phyloP scores from a whole-genome alignment of 2,888 invertebrate species.

The Mylabris sibirica region DNA sequence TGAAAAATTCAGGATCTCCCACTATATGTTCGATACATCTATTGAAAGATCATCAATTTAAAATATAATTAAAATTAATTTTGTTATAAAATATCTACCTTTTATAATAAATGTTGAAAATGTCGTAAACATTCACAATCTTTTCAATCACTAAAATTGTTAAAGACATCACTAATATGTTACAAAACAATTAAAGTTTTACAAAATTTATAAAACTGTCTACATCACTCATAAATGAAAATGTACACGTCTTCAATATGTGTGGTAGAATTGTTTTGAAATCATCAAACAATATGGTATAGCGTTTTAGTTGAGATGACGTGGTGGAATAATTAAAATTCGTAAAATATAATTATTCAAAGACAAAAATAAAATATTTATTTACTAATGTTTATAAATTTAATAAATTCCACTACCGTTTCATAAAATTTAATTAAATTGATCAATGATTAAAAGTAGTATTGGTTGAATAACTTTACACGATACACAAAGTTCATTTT shows the following conservation, averaged over 20 bases:
- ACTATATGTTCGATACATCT: conserved; percentile 18
- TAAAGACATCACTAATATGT: conserved; percentile 12
- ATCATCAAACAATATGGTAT: neutral
- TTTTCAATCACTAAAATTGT: conserved; percentile 16
- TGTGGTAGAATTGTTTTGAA: neutral
- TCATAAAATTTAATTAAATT: neutral
- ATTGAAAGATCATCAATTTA: neutral
- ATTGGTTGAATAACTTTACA: conserved; percentile 4
- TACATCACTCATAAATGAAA: neutral
- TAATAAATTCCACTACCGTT: too few species aligned
- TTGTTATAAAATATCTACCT: conserved; percentile 1
- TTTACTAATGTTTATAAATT: too few species aligned
- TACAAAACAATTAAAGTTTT: neutral
- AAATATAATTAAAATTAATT: neutral
- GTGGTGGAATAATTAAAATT: conserved; percentile 23
- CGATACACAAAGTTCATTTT: too few species aligned
- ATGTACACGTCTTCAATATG: neutral
- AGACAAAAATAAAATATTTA: too few species aligned
- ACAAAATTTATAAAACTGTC: neutral
- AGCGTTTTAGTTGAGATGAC: neutral
- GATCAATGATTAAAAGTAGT: neutral
- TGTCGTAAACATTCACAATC: conserved; percentile 4
- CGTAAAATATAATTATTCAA: neutral
- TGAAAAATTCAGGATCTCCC: conserved; percentile 16
- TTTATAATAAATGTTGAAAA: conserved; percentile 15